phyloP scores from a whole-genome alignment of 92 coral and sea anemone species.

The Porites divaricata region DNA sequence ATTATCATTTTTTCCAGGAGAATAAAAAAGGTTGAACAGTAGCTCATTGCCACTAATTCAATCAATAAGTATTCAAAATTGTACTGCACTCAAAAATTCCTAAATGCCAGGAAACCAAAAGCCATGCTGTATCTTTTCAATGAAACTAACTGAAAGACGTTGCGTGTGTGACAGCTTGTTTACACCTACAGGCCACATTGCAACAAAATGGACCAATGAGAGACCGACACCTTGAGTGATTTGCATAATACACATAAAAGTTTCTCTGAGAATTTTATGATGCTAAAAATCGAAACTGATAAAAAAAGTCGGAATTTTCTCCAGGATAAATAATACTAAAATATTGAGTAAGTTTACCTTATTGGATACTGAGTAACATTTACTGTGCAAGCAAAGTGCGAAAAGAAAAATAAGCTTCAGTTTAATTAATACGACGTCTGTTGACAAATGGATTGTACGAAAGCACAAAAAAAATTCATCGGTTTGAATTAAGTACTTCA shows the following conservation, averaged over 20 bases:
- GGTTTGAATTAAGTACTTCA: neutral
- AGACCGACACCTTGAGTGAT: slow-evolving; percentile 16
- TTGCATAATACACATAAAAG: slow-evolving; percentile 11
- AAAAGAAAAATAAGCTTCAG: no score
- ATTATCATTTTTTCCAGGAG: no score
- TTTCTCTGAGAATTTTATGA: neutral
- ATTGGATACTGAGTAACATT: neutral
- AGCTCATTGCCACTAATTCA: no score
- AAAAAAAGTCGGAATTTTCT: neutral
- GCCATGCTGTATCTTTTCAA: no score
- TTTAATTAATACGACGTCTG: neutral
- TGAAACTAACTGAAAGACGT: neutral
- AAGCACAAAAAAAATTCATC: neutral
- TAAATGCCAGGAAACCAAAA: no score
- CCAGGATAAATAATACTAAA: neutral
- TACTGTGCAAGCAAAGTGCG: neutral
- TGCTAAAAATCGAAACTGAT: neutral
- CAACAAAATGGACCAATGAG: slow-evolving; percentile 1
- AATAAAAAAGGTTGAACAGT: no score
- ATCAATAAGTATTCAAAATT: no score
- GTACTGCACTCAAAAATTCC: no score
- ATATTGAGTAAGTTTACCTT: no score
- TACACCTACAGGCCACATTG: neutral
- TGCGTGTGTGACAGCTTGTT: neutral
- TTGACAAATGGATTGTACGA: neutral